Conservation (phyloP, 2,113 vertebrate species). For the Ranitomeya variabilis region DNA sequence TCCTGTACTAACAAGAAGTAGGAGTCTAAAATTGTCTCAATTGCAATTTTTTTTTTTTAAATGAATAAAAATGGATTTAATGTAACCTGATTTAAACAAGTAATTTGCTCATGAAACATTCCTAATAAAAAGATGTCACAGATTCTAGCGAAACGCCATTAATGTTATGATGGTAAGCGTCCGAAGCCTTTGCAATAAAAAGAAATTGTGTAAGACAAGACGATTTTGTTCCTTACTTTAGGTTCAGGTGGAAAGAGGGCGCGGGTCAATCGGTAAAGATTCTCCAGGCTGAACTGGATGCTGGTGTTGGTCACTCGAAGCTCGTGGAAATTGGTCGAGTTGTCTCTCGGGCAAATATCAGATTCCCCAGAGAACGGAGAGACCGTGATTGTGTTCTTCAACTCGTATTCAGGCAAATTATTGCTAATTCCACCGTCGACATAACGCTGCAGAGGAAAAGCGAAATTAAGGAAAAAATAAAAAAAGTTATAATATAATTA, state of each 20-base stretch:
- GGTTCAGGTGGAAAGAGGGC: constrained; percentile 81
- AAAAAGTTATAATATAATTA: not conserved
- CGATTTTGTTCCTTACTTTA: constrained; percentile 69
- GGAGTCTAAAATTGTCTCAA: too few species aligned
- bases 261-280: constrained; percentile 77
- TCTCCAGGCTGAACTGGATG: constrained; percentile 81
- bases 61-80: too few species aligned
- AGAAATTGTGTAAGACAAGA: not conserved
- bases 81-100: too few species aligned
- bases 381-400: constrained; percentile 87
- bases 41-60: too few species aligned
- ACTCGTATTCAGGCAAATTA: constrained; percentile 78
- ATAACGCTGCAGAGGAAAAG: constrained; percentile 75
- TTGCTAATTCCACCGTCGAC: constrained; percentile 87
- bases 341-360: constrained; percentile 89
- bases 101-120: too few species aligned
- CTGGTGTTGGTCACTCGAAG: constrained; percentile 81
- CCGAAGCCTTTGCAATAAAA: too few species aligned
- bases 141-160: too few species aligned
- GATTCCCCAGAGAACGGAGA: constrained; percentile 89
- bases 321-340: constrained; percentile 81
- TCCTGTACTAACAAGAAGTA: too few species aligned
- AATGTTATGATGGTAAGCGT: not conserved
- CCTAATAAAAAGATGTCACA: too few species aligned
- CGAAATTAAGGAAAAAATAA: not conserved